A percentile compares a stretch with the other conserved stretches of the same genome.
Evolutionary conservation across 2,797 vertebrate species (phyloP).

Genomic region (Muscicapa comitata): DNA sequence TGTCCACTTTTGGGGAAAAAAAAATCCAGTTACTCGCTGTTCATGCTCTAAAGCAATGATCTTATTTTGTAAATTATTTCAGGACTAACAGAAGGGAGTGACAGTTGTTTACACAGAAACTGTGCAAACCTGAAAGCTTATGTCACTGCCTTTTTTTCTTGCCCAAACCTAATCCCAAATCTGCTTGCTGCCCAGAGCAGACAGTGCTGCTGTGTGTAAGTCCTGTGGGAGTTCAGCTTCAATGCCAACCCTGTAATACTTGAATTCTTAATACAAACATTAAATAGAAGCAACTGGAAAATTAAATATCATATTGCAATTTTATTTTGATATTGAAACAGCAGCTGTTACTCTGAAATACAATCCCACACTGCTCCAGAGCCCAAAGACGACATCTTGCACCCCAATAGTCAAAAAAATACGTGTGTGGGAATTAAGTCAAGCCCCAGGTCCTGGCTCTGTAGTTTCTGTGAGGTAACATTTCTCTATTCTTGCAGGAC

Average conservation of each 20-base stretch:
- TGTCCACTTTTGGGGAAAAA: not conserved
- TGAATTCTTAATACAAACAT: not conserved
- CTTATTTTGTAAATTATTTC: not conserved
- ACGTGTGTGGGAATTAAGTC: not conserved
- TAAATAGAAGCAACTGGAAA: not conserved
- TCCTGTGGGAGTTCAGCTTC: not conserved
- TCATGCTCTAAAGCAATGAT: not conserved
- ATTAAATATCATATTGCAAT: not conserved
- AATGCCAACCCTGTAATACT: not conserved
- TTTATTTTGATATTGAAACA: not conserved
- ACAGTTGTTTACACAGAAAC: not conserved
- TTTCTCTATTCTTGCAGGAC: not conserved
- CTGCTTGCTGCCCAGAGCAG: not conserved
- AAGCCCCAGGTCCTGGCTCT: not conserved
- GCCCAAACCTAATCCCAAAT: not conserved
- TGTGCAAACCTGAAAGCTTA: not conserved
- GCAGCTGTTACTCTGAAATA: not conserved
- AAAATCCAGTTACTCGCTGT: not conserved
- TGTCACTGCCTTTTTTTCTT: not conserved
- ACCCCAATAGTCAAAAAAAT: not conserved
- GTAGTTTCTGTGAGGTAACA: not conserved
- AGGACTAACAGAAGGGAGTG: not conserved
- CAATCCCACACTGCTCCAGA: not conserved
- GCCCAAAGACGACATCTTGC: fast-evolving
- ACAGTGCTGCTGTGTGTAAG: not conserved